Evolutionary conservation across 53 echinoderm and acorn worm species (phyloP).

Genomic region (Luidia sarsii): DNA sequence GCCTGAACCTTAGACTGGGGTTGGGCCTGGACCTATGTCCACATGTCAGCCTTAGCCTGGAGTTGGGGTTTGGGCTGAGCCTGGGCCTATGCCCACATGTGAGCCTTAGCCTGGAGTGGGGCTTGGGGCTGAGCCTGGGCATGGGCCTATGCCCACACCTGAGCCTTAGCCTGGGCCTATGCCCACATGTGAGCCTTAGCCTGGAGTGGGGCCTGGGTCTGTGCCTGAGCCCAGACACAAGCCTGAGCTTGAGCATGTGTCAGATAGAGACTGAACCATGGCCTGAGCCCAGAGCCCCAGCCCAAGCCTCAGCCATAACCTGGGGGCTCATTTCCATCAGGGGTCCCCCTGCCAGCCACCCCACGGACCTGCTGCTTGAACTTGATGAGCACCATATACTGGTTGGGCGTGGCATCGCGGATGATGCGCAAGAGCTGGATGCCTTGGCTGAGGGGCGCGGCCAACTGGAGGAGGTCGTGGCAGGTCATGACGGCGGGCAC

Average conservation of each 20-base stretch:
- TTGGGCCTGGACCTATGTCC: too few species aligned
- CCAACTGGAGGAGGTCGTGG: conserved; percentile 89
- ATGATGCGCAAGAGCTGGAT: conserved; percentile 86
- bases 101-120: too few species aligned
- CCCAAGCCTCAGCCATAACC: background rate
- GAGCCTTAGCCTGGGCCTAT: too few species aligned
- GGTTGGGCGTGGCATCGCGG: conserved; percentile 86
- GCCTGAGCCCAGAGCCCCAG: background rate
- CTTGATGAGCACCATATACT: conserved; percentile 97
- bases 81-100: too few species aligned
- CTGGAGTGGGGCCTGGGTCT: too few species aligned
- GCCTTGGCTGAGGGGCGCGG: conserved; percentile 83
- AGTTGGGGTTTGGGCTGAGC: too few species aligned
- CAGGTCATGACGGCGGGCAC: conserved; percentile 91
- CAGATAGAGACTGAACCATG: background rate
- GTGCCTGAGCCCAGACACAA: background rate
- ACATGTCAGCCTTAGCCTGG: too few species aligned
- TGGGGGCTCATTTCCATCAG: background rate
- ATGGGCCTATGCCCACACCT: too few species aligned
- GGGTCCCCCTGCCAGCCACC: background rate
- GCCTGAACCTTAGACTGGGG: too few species aligned
- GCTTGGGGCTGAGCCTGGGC: too few species aligned
- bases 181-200: too few species aligned
- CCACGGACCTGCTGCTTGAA: conserved; percentile 81
- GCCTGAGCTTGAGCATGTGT: background rate